These are phyloP conservation scores for Ceratoteleas bidentatus DNA, from an alignment of 1,140 invertebrate genomes.

Conservation along the genomic window DNA sequence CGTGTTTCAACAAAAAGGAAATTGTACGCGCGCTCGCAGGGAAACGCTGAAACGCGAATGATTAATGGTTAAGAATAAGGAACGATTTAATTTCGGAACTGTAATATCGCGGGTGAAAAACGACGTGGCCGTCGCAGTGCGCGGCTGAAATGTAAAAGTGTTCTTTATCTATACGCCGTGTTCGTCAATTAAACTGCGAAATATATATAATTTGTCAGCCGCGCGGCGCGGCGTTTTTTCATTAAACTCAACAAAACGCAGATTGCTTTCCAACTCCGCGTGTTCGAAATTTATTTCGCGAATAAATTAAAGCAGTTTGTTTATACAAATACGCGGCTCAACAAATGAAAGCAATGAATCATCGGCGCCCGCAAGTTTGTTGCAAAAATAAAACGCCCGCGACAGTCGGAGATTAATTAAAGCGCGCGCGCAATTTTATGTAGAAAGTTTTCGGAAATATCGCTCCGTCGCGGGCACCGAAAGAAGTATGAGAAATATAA, in stretches of 20 bases:
- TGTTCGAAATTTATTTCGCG: constrained; percentile 52
- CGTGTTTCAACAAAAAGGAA: neutral
- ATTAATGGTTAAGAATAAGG: neutral
- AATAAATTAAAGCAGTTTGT: constrained; percentile 63
- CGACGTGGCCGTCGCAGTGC: neutral
- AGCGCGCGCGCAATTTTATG: constrained; percentile 56
- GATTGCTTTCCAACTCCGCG: constrained; percentile 55
- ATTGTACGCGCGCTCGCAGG: neutral
- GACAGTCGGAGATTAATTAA: constrained; percentile 58
- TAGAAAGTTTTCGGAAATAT: constrained; percentile 65
- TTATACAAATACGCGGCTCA: constrained; percentile 61
- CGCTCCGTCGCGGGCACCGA: constrained; percentile 24
- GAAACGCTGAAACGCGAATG: neutral
- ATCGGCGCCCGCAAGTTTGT: constrained; percentile 56
- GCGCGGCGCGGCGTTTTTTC: constrained; percentile 28
- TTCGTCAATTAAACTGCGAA: constrained; percentile 37
- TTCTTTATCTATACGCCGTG: constrained; percentile 22
- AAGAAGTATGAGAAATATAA: constrained; percentile 60
- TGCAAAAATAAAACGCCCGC: constrained; percentile 54
- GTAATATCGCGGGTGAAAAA: neutral
- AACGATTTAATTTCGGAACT: neutral
- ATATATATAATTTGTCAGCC: constrained; percentile 30
- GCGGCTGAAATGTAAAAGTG: constrained; percentile 1
- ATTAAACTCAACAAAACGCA: constrained; percentile 53
- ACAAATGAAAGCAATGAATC: constrained; percentile 63